Conservation (phyloP, 2,888 invertebrate genomes). For the Trachelus stipa region DNA sequence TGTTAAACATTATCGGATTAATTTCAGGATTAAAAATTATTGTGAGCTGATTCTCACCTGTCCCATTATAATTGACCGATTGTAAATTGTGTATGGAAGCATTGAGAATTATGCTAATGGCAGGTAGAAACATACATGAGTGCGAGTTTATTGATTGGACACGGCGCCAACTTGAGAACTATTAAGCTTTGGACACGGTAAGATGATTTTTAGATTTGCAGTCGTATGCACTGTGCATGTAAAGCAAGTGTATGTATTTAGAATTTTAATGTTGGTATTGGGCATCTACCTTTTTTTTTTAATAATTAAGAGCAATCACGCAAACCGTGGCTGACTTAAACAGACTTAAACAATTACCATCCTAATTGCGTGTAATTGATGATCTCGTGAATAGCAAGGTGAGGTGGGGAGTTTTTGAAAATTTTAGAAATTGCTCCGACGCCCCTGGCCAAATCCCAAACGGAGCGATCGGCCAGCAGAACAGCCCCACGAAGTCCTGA, state of each 20-base stretch:
- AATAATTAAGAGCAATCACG: background rate
- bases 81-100: background rate
- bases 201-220: background rate
- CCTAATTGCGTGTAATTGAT: constrained; percentile 38
- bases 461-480: constrained; percentile 20
- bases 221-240: no score
- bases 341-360: constrained; percentile 5
- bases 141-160: background rate
- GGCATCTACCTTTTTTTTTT: background rate
- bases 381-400: constrained; percentile 19
- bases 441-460: constrained; percentile 32
- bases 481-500: constrained; percentile 26
- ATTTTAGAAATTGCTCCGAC: constrained; percentile 32
- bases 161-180: background rate
- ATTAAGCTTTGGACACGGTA: background rate
- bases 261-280: background rate
- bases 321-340: background rate
- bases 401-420: constrained; percentile 28
- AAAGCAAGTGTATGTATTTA: background rate
- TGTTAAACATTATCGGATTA: background rate
- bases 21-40: background rate
- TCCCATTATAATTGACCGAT: background rate
- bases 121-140: background rate
- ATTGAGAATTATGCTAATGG: background rate
- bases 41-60: background rate